Percentiles rank a stretch among this genome's conserved stretches.
Evolutionary conservation across 2,888 invertebrate genomes (phyloP).

Genomic region (Nipponacmea schrenckii): DNA sequence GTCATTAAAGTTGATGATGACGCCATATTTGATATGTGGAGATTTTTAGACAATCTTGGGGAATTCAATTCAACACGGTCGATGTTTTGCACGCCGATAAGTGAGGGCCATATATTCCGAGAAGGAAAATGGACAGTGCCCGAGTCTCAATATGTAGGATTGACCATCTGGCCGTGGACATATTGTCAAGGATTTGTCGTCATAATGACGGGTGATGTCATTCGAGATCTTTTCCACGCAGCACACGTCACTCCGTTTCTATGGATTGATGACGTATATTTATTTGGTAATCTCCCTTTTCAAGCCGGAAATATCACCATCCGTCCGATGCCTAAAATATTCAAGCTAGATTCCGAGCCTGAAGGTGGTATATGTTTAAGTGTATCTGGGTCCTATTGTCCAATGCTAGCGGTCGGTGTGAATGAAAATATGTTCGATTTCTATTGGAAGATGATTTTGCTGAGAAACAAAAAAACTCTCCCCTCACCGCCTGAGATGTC

Average conservation of each 20-base stretch:
- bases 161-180: not conserved
- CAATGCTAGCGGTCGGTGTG: too few relatives aligned
- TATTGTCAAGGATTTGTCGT: slow-evolving; percentile 11
- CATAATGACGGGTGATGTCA: slow-evolving; percentile 1
- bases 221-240: slow-evolving; percentile 9
- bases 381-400: too few relatives aligned
- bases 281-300: slow-evolving; percentile 5
- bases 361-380: too few relatives aligned
- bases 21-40: slow-evolving; percentile 7
- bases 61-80: not conserved
- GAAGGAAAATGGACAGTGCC: not conserved
- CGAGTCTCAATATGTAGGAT: not conserved
- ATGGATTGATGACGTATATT: slow-evolving; percentile 16
- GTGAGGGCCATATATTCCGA: not conserved
- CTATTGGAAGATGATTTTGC: too few relatives aligned
- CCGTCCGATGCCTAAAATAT: too few relatives aligned
- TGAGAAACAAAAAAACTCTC: too few relatives aligned
- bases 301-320: not conserved
- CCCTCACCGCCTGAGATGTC: too few relatives aligned
- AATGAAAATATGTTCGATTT: too few relatives aligned
- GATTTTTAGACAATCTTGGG: not conserved
- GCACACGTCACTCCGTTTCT: slow-evolving; percentile 1
- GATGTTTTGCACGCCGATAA: not conserved
- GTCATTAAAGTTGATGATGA: slow-evolving; percentile 14
- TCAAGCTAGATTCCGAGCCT: too few relatives aligned